Percentiles rank a stretch among this genome's conserved stretches.
Conservation (phyloP, 2,113 vertebrate genomes). For the Oncorhynchus kisutch region DNA sequence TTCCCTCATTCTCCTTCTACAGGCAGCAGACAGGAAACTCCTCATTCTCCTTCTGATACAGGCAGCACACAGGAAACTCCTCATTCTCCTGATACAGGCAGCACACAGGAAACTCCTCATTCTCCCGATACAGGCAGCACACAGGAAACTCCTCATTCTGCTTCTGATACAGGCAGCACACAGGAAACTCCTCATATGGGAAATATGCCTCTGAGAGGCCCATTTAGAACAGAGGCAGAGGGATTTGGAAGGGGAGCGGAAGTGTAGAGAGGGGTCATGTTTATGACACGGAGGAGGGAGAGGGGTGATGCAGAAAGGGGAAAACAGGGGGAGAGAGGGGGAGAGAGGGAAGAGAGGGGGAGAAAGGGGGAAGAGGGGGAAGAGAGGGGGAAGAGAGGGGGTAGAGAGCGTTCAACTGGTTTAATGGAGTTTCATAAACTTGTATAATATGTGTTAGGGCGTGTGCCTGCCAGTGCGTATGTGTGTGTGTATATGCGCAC, state of each 20-base stretch:
- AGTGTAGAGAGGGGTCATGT: background rate
- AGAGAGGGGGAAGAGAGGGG: background rate
- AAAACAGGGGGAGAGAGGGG: background rate
- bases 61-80: no score
- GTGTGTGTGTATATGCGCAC: constrained; percentile 12
- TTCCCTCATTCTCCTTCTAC: background rate
- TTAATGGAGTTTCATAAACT: constrained; percentile 47
- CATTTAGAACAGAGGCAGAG: constrained; percentile 23
- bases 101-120: no score
- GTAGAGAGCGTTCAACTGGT: constrained; percentile 30
- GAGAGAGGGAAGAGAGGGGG: constrained; percentile 11
- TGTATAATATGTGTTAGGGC: constrained; percentile 34
- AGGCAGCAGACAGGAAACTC: no score
- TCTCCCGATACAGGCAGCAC: no score
- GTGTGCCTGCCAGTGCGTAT: constrained; percentile 27
- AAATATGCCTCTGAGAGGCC: constrained; percentile 49
- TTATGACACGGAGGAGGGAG: background rate
- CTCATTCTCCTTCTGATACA: no score
- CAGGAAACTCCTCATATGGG: constrained; percentile 61
- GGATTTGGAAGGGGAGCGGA: background rate
- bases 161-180: constrained; percentile 43
- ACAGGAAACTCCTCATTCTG: background rate
- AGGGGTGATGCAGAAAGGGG: constrained; percentile 6
- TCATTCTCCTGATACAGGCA: no score
- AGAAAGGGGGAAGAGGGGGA: constrained; percentile 5